Evolutionary conservation across 2,888 invertebrate species (phyloP), one percentile per base, ranked within the genome.

Genomic region (Calameuta pallipes): DNA sequence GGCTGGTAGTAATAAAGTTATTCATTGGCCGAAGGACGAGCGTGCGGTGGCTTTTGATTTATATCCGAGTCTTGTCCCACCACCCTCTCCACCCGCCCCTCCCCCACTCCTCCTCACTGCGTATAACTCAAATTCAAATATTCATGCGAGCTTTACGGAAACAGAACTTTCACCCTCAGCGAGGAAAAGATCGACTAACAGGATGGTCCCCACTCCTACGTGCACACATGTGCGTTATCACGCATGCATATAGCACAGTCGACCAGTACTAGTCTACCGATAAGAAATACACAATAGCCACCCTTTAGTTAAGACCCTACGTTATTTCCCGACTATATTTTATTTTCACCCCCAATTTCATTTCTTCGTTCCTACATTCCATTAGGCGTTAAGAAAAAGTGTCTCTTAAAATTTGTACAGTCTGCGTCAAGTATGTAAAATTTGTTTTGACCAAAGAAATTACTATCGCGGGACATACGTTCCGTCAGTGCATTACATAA

Each of bases 41-140:
- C 56, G 12, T 15, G 71, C 31, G 31, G 31, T 33, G 12, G 31
- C 71, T 15, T n/a, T 71, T 71, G 71, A 71, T 71, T 71, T 71
- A 71, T 71, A 71, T 33, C 71, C 71, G 71, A 71, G 71, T 71
- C 71, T 71, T 71, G 71, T n/a, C 15, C 71, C 31, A 9, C 30
- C 70, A 0, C 70, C 11, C 9, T 3, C 30, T 23, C 33, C n/a
- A 1, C 69, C n/a, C 11, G 4, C 13, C 9, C 12, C 4, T 13
- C 12, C 30, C 23, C 33, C n/a, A 3, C 15, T 2, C 33, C 33
- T 1, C 33, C 71, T 9, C 13, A 0, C 31, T 30, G 70, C 12
- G 31, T n/a, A 71, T 31, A 71, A 71, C 71, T 71, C 71, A 71
- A 71, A 71, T 33, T 71, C 71, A 71, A 71, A 71, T 71, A 71